phyloP scores from a whole-genome alignment of 2,113 vertebrate species.

The Pteronura brasiliensis region DNA sequence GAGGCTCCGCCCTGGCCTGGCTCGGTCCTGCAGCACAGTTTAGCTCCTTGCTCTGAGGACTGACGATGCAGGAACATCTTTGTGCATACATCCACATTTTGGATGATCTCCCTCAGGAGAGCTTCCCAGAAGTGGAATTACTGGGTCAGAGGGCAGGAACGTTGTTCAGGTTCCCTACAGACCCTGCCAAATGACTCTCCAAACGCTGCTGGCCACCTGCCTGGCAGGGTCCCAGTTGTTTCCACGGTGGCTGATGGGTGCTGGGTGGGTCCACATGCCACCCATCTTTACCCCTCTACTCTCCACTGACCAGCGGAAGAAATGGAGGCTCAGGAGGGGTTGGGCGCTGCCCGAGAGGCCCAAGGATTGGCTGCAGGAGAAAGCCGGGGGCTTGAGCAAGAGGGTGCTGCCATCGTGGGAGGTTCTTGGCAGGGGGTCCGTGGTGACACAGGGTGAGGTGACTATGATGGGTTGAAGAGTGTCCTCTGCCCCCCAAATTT shows the following conservation, averaged over 20 bases:
- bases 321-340: neutral
- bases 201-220: neutral
- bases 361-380: neutral
- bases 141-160: neutral
- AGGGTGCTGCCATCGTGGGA: neutral
- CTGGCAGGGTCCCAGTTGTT: neutral
- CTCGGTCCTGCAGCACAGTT: neutral
- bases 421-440: neutral
- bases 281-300: neutral
- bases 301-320: neutral
- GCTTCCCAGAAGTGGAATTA: constrained; percentile 33
- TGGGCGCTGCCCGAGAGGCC: accelerated
- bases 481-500: neutral
- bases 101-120: neutral
- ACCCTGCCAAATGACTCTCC: neutral
- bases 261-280: neutral
- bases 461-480: neutral
- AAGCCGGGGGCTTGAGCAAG: neutral
- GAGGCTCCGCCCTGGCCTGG: neutral
- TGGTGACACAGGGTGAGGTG: neutral
- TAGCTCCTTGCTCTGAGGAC: neutral
- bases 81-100: neutral
- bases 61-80: neutral
- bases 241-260: neutral
- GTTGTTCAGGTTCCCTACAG: neutral